A percentile compares a stretch with the other conserved stretches of the same genome.
These are phyloP conservation scores for Callipepla squamata DNA, from an alignment of 2,113 vertebrate species.

Conservation along the genomic window DNA sequence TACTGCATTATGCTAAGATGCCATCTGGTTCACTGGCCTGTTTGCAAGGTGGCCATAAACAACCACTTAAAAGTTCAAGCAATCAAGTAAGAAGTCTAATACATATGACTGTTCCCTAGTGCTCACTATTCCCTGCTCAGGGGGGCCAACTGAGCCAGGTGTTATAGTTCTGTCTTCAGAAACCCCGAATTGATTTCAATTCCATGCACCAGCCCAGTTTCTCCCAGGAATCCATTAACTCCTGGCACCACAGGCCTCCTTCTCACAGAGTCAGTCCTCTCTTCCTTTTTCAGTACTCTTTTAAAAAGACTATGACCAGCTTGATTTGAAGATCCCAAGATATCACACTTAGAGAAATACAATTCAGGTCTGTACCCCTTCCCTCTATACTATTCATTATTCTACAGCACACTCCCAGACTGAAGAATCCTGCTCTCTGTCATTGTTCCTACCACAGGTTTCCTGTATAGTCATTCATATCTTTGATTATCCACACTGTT, in stretches of 20 bases:
- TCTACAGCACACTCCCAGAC: not conserved
- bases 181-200: not conserved
- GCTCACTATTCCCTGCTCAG: not conserved
- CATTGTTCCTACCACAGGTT: not conserved
- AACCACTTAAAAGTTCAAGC: not conserved
- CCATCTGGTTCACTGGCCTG: not conserved
- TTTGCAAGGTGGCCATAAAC: not conserved
- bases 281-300: not conserved
- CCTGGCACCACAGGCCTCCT: not conserved
- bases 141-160: not conserved
- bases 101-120: fast-evolving
- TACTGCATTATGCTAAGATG: not conserved
- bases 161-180: not conserved
- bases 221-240: not conserved
- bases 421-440: not conserved
- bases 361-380: not conserved
- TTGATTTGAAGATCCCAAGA: not conserved
- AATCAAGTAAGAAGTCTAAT: not conserved
- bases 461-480: not conserved
- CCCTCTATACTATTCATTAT: not conserved
- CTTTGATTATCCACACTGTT: not conserved
- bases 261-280: not conserved
- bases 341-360: not conserved
- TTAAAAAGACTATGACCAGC: not conserved
- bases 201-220: not conserved